phyloP scores from a whole-genome alignment of 2,888 invertebrate genomes.

The Archips xylosteana region DNA sequence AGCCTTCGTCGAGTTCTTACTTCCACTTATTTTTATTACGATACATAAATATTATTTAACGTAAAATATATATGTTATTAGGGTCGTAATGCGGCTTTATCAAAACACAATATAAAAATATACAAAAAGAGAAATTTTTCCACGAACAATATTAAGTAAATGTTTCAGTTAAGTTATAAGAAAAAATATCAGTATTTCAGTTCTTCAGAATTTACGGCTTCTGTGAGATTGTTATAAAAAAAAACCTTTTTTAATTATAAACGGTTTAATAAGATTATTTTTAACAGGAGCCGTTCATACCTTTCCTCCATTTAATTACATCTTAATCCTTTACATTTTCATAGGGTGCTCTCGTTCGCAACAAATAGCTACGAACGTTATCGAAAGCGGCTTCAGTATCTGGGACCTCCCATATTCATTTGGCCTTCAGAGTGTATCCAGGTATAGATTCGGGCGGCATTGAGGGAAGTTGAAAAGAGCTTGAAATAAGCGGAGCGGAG shows the following conservation, averaged over 20 bases:
- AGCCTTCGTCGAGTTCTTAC: conserved; percentile 34
- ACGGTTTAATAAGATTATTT: conserved; percentile 26
- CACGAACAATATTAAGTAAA: background rate
- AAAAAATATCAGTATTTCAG: background rate
- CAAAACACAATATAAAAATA: conserved; percentile 16
- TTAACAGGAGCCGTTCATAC: conserved; percentile 9
- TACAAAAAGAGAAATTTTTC: conserved; percentile 8
- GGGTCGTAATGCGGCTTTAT: conserved; percentile 8
- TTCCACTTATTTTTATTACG: conserved; percentile 19
- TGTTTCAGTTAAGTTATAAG: background rate
- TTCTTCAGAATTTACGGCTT: conserved; percentile 6
- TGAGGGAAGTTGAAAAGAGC: conserved; percentile 81
- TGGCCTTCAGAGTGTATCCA: conserved; percentile 62
- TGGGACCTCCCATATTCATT: conserved; percentile 49
- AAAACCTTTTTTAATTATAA: conserved; percentile 25
- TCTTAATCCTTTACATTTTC: conserved; percentile 33
- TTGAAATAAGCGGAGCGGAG: conserved; percentile 66
- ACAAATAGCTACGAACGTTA: conserved; percentile 21
- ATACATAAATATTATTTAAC: conserved; percentile 20
- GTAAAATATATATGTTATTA: conserved; percentile 16
- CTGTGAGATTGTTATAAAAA: conserved; percentile 23
- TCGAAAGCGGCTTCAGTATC: conserved; percentile 26
- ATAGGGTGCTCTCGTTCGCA: conserved; percentile 12
- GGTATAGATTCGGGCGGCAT: conserved; percentile 77
- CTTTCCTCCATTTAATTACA: conserved; percentile 28